A percentile compares a stretch with the other conserved stretches of the same genome.
Conservation (phyloP, 2,113 vertebrate genomes). For the Rhabdomys dilectus region DNA sequence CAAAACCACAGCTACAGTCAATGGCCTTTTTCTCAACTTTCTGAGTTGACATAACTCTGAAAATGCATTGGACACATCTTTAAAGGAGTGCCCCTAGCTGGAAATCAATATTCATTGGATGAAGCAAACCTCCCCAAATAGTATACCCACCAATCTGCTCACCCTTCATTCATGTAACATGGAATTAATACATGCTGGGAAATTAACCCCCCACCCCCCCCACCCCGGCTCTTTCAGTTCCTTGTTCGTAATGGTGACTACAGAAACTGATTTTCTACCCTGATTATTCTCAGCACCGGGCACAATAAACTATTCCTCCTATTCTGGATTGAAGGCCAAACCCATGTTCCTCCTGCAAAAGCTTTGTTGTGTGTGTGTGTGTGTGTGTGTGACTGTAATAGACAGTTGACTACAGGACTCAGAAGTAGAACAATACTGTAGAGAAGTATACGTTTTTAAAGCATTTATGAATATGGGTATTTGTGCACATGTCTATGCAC, state of each 20-base stretch:
- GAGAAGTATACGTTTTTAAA: too few species aligned
- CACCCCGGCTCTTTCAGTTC: background rate
- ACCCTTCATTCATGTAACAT: background rate
- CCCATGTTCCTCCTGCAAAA: too few species aligned
- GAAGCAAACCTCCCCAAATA: background rate
- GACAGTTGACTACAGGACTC: too few species aligned
- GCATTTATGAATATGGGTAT: too few species aligned
- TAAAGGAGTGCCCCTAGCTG: background rate
- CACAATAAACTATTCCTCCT: too few species aligned
- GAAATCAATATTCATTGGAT: background rate
- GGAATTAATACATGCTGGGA: background rate
- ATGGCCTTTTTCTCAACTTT: background rate
- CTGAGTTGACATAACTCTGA: background rate
- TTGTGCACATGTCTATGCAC: too few species aligned
- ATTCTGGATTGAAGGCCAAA: too few species aligned
- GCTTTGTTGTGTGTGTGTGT: too few species aligned
- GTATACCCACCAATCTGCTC: background rate
- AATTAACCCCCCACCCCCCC: background rate
- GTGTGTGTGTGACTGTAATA: too few species aligned
- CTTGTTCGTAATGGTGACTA: background rate
- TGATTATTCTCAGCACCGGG: too few species aligned
- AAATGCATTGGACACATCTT: background rate
- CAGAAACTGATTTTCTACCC: background rate
- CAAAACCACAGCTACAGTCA: background rate
- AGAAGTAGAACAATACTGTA: too few species aligned